Evolutionary conservation across 1,140 invertebrate species (phyloP).

Genomic region (Drosophila nasuta): DNA sequence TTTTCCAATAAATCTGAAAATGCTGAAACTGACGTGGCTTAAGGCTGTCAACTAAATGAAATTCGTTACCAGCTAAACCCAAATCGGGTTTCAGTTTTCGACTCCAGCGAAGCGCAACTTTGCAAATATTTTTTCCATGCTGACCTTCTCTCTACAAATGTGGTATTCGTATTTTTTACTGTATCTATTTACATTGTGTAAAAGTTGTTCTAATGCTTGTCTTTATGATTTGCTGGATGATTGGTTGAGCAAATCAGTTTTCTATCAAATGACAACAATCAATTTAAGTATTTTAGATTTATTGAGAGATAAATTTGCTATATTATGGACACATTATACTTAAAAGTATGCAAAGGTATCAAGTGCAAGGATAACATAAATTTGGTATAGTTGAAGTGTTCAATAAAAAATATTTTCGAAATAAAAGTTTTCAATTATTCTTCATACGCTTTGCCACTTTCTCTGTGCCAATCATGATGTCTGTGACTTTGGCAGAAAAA

Average conservation of each 20-base stretch:
- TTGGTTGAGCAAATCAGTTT: no score
- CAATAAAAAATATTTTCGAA: no score
- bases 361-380: no score
- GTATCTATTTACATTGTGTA: not conserved
- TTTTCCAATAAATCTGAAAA: constrained; percentile 66
- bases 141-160: constrained; percentile 2
- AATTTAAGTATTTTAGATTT: no score
- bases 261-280: no score
- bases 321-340: no score
- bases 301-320: no score
- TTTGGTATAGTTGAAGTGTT: no score
- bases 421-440: no score
- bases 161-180: not conserved
- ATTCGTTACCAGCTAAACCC: constrained; percentile 21
- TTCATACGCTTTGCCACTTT: no score
- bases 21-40: constrained; percentile 42
- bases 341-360: no score
- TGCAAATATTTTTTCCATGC: constrained; percentile 9
- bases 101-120: not conserved
- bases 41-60: constrained; percentile 41
- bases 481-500: not conserved
- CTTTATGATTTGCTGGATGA: no score
- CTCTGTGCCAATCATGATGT: not conserved
- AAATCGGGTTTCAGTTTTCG: constrained; percentile 17
- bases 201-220: not conserved